Evolutionary conservation across 2,888 invertebrate genomes (phyloP).

Genomic region (Sisyra terminalis): DNA sequence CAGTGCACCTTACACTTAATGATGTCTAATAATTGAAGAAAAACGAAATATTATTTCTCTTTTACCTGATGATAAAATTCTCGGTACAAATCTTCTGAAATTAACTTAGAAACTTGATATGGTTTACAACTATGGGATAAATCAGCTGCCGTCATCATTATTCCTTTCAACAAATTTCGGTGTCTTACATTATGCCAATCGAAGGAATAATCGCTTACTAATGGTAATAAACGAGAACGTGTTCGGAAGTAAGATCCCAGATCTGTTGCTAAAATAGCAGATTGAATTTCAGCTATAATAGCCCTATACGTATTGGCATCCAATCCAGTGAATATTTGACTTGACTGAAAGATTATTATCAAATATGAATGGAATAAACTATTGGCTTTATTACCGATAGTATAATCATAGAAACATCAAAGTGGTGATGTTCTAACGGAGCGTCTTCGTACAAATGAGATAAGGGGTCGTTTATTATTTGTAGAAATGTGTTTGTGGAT

Average conservation of each 20-base stretch:
- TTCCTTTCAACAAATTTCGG: conserved; percentile 33
- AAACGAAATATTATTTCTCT: background rate
- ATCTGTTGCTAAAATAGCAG: conserved; percentile 41
- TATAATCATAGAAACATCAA: conserved; percentile 35
- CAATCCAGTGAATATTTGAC: conserved; percentile 15
- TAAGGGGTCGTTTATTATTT: conserved; percentile 34
- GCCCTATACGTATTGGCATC: conserved; percentile 19
- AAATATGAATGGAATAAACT: too few species aligned
- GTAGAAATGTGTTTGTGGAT: conserved; percentile 40
- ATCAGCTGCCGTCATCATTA: conserved; percentile 42
- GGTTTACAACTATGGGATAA: conserved; percentile 42
- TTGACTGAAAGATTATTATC: background rate
- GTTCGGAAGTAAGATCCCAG: conserved; percentile 36
- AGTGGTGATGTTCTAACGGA: conserved; percentile 42
- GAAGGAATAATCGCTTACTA: conserved; percentile 30
- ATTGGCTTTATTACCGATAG: conserved; percentile 28
- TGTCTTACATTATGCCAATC: conserved; percentile 33
- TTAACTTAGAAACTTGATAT: conserved; percentile 33
- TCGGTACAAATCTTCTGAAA: conserved; percentile 36
- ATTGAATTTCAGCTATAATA: conserved; percentile 34
- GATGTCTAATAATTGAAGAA: too few species aligned
- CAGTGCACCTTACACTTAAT: too few species aligned
- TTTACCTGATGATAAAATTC: conserved; percentile 33
- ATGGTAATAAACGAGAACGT: conserved; percentile 33
- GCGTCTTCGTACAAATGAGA: conserved; percentile 37